phyloP scores from a whole-genome alignment of 2,888 invertebrate species.

The Mesochorus sp. region DNA sequence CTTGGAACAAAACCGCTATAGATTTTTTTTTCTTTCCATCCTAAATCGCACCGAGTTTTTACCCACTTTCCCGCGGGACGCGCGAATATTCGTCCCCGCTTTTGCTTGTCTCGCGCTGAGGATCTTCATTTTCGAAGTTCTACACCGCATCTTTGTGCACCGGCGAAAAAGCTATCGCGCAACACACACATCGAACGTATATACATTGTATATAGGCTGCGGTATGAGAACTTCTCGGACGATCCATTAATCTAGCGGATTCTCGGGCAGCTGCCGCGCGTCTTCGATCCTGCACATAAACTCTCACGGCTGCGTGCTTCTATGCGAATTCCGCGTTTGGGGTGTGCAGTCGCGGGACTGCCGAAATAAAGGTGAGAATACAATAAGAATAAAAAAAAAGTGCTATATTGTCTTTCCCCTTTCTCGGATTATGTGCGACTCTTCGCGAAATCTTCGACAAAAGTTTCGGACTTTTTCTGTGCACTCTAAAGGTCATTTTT shows the following conservation, averaged over 20 bases:
- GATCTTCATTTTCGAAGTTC: slow-evolving; percentile 53
- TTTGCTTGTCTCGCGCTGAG: slow-evolving; percentile 7
- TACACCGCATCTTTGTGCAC: slow-evolving; percentile 19
- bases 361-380: slow-evolving; percentile 46
- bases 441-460: too few species aligned
- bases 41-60: slow-evolving; percentile 24
- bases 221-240: slow-evolving; percentile 10
- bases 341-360: neutral
- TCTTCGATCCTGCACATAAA: slow-evolving; percentile 43
- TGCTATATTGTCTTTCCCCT: neutral
- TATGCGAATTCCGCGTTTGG: slow-evolving; percentile 35
- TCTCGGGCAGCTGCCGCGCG: slow-evolving; percentile 29
- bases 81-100: slow-evolving; percentile 45
- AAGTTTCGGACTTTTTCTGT: too few species aligned
- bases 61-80: slow-evolving; percentile 22
- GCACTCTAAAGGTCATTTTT: too few species aligned
- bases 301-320: slow-evolving; percentile 3
- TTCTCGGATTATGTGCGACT: too few species aligned
- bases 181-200: neutral
- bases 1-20: neutral
- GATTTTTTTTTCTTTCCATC: neutral
- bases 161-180: slow-evolving; percentile 20
- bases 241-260: slow-evolving; percentile 59
- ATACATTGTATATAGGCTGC: too few species aligned
- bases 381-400: slow-evolving; percentile 51